Conservation (phyloP, 2,113 vertebrate genomes). For the Nematolebias whitei region DNA sequence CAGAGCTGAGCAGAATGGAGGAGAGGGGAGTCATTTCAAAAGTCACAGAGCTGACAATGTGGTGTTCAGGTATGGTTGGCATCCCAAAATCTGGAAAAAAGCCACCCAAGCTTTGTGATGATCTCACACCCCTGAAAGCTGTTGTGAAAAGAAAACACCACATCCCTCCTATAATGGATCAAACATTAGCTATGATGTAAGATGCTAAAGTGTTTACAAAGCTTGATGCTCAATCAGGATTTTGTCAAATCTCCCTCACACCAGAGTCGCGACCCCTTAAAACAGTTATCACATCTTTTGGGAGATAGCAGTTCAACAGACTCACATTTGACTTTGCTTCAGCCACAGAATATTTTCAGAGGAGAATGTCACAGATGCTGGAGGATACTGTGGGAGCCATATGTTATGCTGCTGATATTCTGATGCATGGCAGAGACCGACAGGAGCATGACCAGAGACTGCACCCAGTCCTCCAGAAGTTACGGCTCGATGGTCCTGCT, state of each 20-base stretch:
- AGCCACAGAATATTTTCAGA: neutral
- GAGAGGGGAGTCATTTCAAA: neutral
- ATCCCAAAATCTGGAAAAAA: neutral
- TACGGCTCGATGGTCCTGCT: neutral
- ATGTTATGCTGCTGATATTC: neutral
- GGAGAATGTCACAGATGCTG: neutral
- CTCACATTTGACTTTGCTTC: neutral
- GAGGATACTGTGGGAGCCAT: neutral
- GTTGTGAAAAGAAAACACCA: neutral
- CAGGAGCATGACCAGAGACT: neutral
- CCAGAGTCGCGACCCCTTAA: neutral
- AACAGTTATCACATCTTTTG: neutral
- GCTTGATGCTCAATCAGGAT: neutral
- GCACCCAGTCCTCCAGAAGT: neutral
- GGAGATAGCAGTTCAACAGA: neutral
- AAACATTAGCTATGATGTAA: neutral
- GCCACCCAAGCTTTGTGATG: neutral
- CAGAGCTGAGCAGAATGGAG: neutral
- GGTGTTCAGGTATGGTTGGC: neutral
- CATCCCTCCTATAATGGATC: neutral
- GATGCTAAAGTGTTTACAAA: constrained; percentile 2
- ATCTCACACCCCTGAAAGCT: neutral
- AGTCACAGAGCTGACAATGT: neutral
- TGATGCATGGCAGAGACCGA: neutral
- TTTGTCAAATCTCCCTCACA: neutral